A percentile compares a stretch with the other conserved stretches of the same genome.
Evolutionary conservation across 2,797 vertebrate genomes (phyloP).

Genomic region (Meda fulgida): DNA sequence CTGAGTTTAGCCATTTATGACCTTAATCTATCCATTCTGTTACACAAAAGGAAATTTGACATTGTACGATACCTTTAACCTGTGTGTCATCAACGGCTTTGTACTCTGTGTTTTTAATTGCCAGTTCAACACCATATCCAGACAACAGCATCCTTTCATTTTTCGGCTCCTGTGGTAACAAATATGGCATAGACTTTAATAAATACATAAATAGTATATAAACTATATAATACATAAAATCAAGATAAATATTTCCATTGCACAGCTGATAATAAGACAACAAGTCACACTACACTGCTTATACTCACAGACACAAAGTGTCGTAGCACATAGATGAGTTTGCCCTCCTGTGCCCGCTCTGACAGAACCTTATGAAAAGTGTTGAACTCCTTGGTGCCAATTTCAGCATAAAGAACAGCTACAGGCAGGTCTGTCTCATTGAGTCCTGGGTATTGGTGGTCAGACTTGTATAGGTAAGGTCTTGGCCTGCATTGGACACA

Average conservation of each 20-base stretch:
- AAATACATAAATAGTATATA: background rate
- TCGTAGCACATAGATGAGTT: constrained; percentile 89
- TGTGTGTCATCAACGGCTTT: constrained; percentile 93
- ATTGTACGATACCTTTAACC: constrained; percentile 83
- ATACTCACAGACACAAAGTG: constrained; percentile 90
- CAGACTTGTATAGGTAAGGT: constrained; percentile 90
- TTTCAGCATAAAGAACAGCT: constrained; percentile 92
- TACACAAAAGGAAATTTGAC: constrained; percentile 41
- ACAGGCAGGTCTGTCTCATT: constrained; percentile 83
- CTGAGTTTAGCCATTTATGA: background rate
- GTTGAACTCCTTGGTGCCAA: constrained; percentile 90
- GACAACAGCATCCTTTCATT: constrained; percentile 88
- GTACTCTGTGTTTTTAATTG: constrained; percentile 97
- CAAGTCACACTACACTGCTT: constrained; percentile 16
- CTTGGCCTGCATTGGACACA: constrained; percentile 79
- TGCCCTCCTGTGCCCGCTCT: constrained; percentile 83
- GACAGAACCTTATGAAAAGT: constrained; percentile 88
- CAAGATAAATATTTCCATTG: background rate
- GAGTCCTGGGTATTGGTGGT: constrained; percentile 87
- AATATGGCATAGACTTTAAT: background rate
- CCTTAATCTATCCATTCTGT: background rate
- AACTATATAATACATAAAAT: background rate
- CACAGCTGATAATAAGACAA: background rate
- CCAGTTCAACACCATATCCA: constrained; percentile 95
- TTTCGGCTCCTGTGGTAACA: constrained; percentile 79